A percentile compares a stretch with the other conserved stretches of the same genome.
Conservation (phyloP, 2,888 invertebrate genomes). For the Brachycybe producta region DNA sequence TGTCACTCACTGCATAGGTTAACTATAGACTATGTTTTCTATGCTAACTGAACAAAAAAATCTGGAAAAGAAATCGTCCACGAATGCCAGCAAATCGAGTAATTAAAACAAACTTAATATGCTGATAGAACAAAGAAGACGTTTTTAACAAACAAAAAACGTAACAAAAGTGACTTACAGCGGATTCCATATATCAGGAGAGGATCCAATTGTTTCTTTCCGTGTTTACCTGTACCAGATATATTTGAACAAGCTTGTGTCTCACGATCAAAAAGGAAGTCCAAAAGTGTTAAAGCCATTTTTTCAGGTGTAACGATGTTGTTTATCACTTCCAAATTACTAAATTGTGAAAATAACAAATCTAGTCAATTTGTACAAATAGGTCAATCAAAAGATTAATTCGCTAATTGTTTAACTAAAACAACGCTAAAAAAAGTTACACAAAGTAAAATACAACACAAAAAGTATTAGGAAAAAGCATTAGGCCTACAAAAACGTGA, state of each 20-base stretch:
- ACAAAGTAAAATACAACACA: background rate
- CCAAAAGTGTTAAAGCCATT: slow-evolving; percentile 42
- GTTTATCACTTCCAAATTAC: slow-evolving; percentile 37
- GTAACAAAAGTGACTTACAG: too few relatives aligned
- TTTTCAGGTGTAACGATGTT: slow-evolving; percentile 40
- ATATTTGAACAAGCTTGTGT: slow-evolving; percentile 41
- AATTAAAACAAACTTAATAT: too few relatives aligned
- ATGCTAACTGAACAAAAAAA: too few relatives aligned
- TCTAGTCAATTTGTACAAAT: too few relatives aligned
- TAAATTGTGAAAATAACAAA: slow-evolving; percentile 22
- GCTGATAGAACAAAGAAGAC: too few relatives aligned
- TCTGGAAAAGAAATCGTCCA: too few relatives aligned
- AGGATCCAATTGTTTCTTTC: slow-evolving; percentile 41
- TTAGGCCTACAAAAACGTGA: too few relatives aligned
- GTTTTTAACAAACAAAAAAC: too few relatives aligned
- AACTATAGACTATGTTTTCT: too few relatives aligned
- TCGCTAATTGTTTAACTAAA: background rate
- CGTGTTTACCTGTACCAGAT: slow-evolving; percentile 41
- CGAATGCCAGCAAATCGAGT: too few relatives aligned
- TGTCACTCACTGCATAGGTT: too few relatives aligned
- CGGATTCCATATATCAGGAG: slow-evolving; percentile 29
- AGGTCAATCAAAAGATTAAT: background rate
- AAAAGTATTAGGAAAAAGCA: slow-evolving; percentile 3
- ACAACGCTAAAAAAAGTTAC: background rate
- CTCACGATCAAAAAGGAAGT: slow-evolving; percentile 40